phyloP scores from a whole-genome alignment of 2,797 vertebrate genomes.

The Triplophysa yarkandensis region DNA sequence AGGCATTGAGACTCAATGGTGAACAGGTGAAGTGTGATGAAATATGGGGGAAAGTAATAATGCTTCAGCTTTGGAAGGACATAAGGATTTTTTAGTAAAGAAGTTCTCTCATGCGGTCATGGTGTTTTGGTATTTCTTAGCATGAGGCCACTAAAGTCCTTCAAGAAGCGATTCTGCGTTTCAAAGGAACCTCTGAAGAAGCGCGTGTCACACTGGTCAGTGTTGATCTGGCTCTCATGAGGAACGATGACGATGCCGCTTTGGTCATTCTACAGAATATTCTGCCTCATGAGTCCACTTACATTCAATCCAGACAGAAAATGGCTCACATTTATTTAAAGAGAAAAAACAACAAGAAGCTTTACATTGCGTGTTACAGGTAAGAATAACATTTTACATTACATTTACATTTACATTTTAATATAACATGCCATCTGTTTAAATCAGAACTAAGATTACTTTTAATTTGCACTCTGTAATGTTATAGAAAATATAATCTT shows the following conservation, averaged over 20 bases:
- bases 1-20: constrained; percentile 72
- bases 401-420: too few species aligned
- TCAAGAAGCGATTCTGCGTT: constrained; percentile 74
- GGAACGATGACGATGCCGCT: constrained; percentile 68
- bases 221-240: constrained; percentile 74
- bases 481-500: too few species aligned
- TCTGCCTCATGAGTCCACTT: constrained; percentile 69
- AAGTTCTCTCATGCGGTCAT: background rate
- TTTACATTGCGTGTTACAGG: constrained; percentile 77
- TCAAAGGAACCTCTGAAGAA: constrained; percentile 71
- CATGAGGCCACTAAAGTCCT: constrained; percentile 78
- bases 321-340: constrained; percentile 77
- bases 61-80: too few species aligned
- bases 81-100: too few species aligned
- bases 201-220: constrained; percentile 71
- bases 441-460: too few species aligned
- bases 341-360: constrained; percentile 61
- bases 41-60: too few species aligned
- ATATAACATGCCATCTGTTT: background rate
- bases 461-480: too few species aligned
- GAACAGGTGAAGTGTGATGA: constrained; percentile 70
- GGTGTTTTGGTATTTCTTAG: constrained; percentile 56
- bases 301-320: constrained; percentile 74
- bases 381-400: constrained; percentile 43
- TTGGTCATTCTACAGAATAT: constrained; percentile 66